These are phyloP conservation scores for Florisuga fusca DNA, from an alignment of 2,797 vertebrate species.

Conservation along the genomic window DNA sequence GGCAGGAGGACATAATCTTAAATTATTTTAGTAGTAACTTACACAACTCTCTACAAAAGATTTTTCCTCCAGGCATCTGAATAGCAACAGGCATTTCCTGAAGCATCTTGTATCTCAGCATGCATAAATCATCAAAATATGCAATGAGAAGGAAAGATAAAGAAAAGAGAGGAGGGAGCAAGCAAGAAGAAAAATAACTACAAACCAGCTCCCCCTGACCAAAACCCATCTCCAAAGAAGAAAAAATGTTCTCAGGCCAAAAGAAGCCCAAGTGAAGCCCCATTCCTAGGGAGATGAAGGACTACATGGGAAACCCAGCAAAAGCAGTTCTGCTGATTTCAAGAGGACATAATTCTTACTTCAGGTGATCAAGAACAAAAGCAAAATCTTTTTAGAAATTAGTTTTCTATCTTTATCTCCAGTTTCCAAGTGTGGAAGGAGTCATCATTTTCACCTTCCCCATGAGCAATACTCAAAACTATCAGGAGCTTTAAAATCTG, in stretches of 20 bases:
- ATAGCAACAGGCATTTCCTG: not conserved
- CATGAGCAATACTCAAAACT: not conserved
- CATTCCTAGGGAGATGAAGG: not conserved
- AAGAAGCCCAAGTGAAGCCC: not conserved
- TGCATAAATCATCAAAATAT: not conserved
- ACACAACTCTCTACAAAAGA: not conserved
- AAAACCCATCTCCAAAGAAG: not conserved
- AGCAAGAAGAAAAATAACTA: not conserved
- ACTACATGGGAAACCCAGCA: not conserved
- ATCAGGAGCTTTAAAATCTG: not conserved
- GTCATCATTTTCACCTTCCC: not conserved
- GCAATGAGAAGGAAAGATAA: not conserved
- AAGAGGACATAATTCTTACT: not conserved
- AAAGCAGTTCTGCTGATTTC: not conserved
- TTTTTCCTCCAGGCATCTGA: not conserved
- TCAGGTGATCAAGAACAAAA: not conserved
- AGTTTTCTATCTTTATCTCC: not conserved
- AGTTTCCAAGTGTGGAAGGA: not conserved
- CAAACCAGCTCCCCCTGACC: not conserved
- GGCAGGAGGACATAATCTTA: not conserved
- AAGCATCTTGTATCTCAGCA: not conserved
- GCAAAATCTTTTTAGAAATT: not conserved
- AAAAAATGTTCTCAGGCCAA: not conserved
- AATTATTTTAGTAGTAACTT: not conserved
- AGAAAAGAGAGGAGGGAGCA: not conserved